A percentile compares a stretch with the other conserved stretches of the same genome.
phyloP scores from a whole-genome alignment of 2,113 vertebrate genomes.

The Anoplopoma fimbria region DNA sequence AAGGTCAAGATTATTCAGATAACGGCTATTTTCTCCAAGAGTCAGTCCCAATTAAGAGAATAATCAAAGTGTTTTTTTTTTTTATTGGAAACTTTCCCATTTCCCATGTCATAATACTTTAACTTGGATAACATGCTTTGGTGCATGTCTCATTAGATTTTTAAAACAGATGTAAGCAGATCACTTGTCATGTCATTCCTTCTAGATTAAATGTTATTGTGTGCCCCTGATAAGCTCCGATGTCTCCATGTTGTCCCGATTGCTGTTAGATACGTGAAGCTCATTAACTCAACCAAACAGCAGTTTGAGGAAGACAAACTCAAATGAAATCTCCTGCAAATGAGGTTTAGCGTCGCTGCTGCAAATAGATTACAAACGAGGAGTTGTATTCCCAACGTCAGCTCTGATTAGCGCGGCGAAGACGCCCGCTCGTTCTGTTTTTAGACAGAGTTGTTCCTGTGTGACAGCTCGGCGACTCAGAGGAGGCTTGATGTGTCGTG shows the following conservation, averaged over 20 bases:
- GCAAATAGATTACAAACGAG: constrained; percentile 68
- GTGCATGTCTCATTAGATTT: constrained; percentile 14
- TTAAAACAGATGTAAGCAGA: constrained; percentile 8
- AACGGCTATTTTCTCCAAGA: neutral
- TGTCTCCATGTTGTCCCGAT: constrained; percentile 63
- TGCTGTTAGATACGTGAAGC: constrained; percentile 42
- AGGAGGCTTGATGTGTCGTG: constrained; percentile 63
- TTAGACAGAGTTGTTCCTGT: constrained; percentile 60
- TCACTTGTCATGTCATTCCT: constrained; percentile 22
- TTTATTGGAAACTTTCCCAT: neutral
- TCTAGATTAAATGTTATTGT: constrained; percentile 28
- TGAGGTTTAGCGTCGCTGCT: constrained; percentile 51
- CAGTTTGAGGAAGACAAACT: constrained; percentile 67
- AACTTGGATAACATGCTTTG: neutral
- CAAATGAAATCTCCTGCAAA: constrained; percentile 68
- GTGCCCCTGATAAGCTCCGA: constrained; percentile 44
- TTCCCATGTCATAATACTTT: neutral
- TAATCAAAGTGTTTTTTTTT: neutral
- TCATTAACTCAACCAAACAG: constrained; percentile 67
- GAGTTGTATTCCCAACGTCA: constrained; percentile 69
- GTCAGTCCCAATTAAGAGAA: neutral
- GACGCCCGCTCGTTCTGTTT: constrained; percentile 48
- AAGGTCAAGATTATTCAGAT: neutral
- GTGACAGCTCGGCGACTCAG: constrained; percentile 56
- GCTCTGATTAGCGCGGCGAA: constrained; percentile 66